Conservation (phyloP, 2,888 invertebrate species). For the Dryomyza anilis region DNA sequence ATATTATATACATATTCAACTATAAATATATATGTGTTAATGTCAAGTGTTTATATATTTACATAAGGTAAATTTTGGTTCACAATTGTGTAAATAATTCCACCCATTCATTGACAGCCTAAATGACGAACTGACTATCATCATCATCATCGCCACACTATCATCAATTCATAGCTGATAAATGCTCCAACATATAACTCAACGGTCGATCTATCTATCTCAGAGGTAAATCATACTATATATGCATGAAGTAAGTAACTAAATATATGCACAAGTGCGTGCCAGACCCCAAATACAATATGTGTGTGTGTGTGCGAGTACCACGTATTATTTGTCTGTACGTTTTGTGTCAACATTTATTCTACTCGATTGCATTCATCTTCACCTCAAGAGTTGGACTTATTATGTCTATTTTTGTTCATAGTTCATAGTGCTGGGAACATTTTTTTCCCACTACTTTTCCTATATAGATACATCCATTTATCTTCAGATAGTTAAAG, state of each 20-base stretch:
- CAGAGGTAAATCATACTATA: not conserved
- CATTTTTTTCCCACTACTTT: too few species aligned
- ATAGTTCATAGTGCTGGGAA: too few species aligned
- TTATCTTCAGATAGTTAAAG: too few species aligned
- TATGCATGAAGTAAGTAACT: not conserved
- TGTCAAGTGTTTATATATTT: slow-evolving; percentile 8
- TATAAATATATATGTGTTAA: not conserved
- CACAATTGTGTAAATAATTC: slow-evolving; percentile 13
- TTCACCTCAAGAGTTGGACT: not conserved
- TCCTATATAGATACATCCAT: too few species aligned
- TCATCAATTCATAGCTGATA: too few species aligned
- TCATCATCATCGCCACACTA: not conserved
- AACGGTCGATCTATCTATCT: not conserved
- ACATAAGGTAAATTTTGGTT: not conserved
- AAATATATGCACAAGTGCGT: slow-evolving; percentile 14
- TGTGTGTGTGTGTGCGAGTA: not conserved
- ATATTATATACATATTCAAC: too few species aligned
- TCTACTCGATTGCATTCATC: not conserved
- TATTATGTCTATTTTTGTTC: too few species aligned
- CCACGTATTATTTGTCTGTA: not conserved
- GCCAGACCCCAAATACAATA: not conserved
- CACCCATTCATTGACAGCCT: not conserved
- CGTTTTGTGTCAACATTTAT: slow-evolving; percentile 8
- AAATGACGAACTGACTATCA: not conserved
- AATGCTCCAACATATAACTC: too few species aligned